A percentile compares a stretch with the other conserved stretches of the same genome.
Evolutionary conservation across 2,888 invertebrate genomes (phyloP).

Genomic region (Chloroclystis v-ata): DNA sequence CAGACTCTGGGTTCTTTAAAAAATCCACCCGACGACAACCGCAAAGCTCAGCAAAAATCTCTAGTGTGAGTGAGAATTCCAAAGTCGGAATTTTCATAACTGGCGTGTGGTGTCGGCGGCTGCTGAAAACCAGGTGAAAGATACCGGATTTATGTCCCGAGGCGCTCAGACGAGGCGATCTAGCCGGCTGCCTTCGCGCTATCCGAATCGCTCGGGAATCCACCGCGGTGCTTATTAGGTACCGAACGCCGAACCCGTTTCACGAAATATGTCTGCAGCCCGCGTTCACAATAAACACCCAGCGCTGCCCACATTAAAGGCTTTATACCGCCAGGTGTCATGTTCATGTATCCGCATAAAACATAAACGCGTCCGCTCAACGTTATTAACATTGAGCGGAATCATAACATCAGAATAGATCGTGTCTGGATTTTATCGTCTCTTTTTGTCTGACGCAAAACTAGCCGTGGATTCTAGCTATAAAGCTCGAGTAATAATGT

Average conservation of each 20-base stretch:
- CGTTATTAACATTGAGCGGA: slow-evolving; percentile 41
- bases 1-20: slow-evolving; percentile 67
- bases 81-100: slow-evolving; percentile 75
- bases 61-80: slow-evolving; percentile 70
- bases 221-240: slow-evolving; percentile 53
- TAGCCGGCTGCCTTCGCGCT: slow-evolving; percentile 27
- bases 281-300: slow-evolving; percentile 56
- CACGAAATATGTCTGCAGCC: slow-evolving; percentile 54
- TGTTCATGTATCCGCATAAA: slow-evolving; percentile 49
- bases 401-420: slow-evolving; percentile 29
- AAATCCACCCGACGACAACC: slow-evolving; percentile 66
- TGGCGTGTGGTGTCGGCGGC: slow-evolving; percentile 50
- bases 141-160: slow-evolving; percentile 61
- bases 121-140: slow-evolving; percentile 60
- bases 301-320: slow-evolving; percentile 51
- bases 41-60: slow-evolving; percentile 72
- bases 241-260: slow-evolving; percentile 37
- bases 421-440: slow-evolving; percentile 25
- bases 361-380: slow-evolving; percentile 43
- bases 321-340: slow-evolving; percentile 58
- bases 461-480: slow-evolving; percentile 14
- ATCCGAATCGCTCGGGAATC: slow-evolving; percentile 39
- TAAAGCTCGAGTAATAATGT: slow-evolving; percentile 17
- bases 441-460: slow-evolving; percentile 18
- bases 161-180: slow-evolving; percentile 50